phyloP scores from a whole-genome alignment of 2,888 invertebrate genomes.

The Bellardia pandia region DNA sequence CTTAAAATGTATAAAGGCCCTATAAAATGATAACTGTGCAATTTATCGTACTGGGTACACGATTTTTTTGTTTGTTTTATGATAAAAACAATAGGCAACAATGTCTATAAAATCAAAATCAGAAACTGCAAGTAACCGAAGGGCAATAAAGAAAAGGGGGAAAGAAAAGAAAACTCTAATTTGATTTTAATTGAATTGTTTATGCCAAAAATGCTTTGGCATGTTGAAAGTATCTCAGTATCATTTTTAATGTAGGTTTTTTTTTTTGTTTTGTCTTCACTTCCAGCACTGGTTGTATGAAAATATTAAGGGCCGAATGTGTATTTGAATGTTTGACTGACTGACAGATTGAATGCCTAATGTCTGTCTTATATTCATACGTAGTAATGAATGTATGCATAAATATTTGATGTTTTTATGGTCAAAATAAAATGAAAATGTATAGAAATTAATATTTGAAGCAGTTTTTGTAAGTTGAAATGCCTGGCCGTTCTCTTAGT shows the following conservation, averaged over 20 bases:
- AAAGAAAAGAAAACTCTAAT: slow-evolving; percentile 52
- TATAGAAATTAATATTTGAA: slow-evolving; percentile 50
- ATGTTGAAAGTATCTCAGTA: slow-evolving; percentile 36
- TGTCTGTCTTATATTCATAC: slow-evolving; percentile 2
- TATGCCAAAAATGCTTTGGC: slow-evolving; percentile 67
- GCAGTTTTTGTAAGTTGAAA: slow-evolving; percentile 30
- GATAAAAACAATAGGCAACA: slow-evolving; percentile 14
- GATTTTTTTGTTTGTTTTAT: neutral
- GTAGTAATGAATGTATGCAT: neutral
- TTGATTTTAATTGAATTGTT: slow-evolving; percentile 72
- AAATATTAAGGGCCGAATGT: slow-evolving; percentile 25
- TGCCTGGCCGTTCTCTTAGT: neutral
- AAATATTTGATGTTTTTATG: slow-evolving; percentile 40
- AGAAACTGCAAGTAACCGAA: neutral
- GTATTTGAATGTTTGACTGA: slow-evolving; percentile 34
- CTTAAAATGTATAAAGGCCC: neutral
- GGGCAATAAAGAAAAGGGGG: neutral
- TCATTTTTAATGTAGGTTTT: slow-evolving; percentile 8
- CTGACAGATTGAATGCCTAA: slow-evolving; percentile 13
- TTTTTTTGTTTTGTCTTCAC: neutral
- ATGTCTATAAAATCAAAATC: slow-evolving; percentile 28
- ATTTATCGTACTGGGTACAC: neutral
- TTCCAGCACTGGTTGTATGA: slow-evolving; percentile 15
- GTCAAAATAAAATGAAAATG: slow-evolving; percentile 54
- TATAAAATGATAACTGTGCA: neutral